Base-by-base conservation (phyloP, 2,113 vertebrate genomes). In the Oryzias melastigma region DNA sequence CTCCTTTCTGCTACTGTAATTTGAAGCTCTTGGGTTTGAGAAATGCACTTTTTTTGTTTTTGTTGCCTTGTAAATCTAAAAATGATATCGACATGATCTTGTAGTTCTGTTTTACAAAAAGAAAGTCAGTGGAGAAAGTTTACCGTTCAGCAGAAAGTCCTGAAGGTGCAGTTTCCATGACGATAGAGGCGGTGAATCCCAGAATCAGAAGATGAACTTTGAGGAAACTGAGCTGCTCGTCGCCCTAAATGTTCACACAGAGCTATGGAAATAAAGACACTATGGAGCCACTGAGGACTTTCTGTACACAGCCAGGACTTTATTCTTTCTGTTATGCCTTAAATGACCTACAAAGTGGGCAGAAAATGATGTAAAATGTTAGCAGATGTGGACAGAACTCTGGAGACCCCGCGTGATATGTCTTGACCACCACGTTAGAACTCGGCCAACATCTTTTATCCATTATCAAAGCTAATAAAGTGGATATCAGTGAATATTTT, bases 261-360 rank as follows among this genome's bases (percentile, higher is more conserved):
- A 58, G 56, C 58, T 65, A 79, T 56, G 66, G 52, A 70, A 72
- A 81, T 61, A 60, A 49, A 19, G 58, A 84, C 80, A 77, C 73
- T 57, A 79, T 24, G 22, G 66, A 73, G 71, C 83, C 81, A 77
- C 54, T 13, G 65, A 73, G 65, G 66, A 83, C 74, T 82, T 48
- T 24, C 73, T 72, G 59, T 74, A 81, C 72, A 59, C 63, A 58
- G 76, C 47, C 69, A 68, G 75, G 50, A 64, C 68, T 64, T 82
- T 75, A 67, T 78, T 87, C 50, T 74, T 82, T 76, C 60, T 85
- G 68, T 80, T 73, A 86, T 82, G 84, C 81, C 85, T 90, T 87
- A 84, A 86, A 73, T 19, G 52, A 85, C 65, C 65, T 14, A 52
- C 71, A 48, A 59, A 79, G 73, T 55, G 75, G 49, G 52, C 48